Conservation (phyloP, 2,888 invertebrate species). For the Chaetoderma sp. region DNA sequence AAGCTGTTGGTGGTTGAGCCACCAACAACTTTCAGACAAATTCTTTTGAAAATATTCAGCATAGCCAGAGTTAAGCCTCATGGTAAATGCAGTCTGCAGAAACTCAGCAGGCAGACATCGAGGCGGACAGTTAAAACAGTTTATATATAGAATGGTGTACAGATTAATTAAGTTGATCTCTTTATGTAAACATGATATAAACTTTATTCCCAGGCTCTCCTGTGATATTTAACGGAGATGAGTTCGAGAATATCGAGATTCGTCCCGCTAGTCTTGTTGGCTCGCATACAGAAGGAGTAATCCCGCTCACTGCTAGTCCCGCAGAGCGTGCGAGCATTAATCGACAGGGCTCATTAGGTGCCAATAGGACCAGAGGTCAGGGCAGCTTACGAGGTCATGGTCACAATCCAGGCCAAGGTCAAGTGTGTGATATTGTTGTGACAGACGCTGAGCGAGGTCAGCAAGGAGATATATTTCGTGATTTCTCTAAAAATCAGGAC, state of each 20-base stretch:
- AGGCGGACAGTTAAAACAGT: no score
- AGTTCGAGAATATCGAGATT: slow-evolving; percentile 67
- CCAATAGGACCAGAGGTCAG: neutral
- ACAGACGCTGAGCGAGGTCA: slow-evolving; percentile 42
- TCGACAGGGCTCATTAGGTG: no score
- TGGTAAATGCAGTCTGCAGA: no score
- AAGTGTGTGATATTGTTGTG: slow-evolving; percentile 54
- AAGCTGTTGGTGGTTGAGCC: no score
- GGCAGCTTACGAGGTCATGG: slow-evolving; percentile 4
- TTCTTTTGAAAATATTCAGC: no score
- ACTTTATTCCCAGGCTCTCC: slow-evolving; percentile 69
- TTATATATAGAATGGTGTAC: no score
- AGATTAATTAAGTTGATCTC: no score
- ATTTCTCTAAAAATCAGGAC: slow-evolving; percentile 92
- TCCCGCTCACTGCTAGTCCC: neutral
- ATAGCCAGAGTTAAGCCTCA: no score
- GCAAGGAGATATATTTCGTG: slow-evolving; percentile 91
- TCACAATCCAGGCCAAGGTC: slow-evolving; percentile 27
- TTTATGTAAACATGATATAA: no score
- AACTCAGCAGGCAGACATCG: no score
- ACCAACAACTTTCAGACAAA: no score
- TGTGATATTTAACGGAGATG: slow-evolving; percentile 67
- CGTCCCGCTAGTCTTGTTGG: slow-evolving; percentile 11
- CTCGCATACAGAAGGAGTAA: neutral
- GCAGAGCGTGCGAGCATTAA: neutral